These are phyloP conservation scores for Muscicapa adusta DNA, from an alignment of 2,113 vertebrate genomes.

Conservation along the genomic window DNA sequence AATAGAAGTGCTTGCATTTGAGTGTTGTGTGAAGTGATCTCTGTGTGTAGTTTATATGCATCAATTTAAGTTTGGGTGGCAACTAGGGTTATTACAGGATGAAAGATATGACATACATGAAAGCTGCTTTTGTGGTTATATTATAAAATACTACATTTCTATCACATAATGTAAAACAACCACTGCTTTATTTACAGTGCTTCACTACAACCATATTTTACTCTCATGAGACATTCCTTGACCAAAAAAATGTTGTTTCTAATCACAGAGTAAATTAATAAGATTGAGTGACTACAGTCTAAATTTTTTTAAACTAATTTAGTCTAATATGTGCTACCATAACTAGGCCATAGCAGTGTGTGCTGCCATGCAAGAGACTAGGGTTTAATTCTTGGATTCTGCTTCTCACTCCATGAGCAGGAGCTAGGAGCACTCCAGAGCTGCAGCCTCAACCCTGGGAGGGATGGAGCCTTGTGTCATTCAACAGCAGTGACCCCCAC, in stretches of 20 bases:
- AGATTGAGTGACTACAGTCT: constrained; percentile 53
- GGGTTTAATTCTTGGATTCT: constrained; percentile 82
- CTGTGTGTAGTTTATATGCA: constrained; percentile 33
- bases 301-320: constrained; percentile 58
- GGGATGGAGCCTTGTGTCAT: constrained; percentile 83
- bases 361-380: constrained; percentile 65
- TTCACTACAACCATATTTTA: constrained; percentile 31
- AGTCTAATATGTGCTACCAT: constrained; percentile 53
- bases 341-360: constrained; percentile 53
- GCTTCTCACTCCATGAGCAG: constrained; percentile 82
- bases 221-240: constrained; percentile 41
- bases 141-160: constrained; percentile 48
- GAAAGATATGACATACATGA: constrained; percentile 52
- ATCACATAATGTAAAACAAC: constrained; percentile 57
- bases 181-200: constrained; percentile 50
- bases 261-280: constrained; percentile 27
- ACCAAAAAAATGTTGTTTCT: constrained; percentile 61
- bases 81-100: constrained; percentile 44
- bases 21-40: constrained; percentile 40
- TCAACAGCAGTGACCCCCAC: constrained; percentile 82
- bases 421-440: constrained; percentile 80
- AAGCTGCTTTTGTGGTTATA: constrained; percentile 59
- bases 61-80: constrained; percentile 1
- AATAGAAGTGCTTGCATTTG: constrained; percentile 35
- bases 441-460: constrained; percentile 82